These are phyloP conservation scores for Abramis brama DNA, from an alignment of 2,113 vertebrate genomes.

Conservation along the genomic window DNA sequence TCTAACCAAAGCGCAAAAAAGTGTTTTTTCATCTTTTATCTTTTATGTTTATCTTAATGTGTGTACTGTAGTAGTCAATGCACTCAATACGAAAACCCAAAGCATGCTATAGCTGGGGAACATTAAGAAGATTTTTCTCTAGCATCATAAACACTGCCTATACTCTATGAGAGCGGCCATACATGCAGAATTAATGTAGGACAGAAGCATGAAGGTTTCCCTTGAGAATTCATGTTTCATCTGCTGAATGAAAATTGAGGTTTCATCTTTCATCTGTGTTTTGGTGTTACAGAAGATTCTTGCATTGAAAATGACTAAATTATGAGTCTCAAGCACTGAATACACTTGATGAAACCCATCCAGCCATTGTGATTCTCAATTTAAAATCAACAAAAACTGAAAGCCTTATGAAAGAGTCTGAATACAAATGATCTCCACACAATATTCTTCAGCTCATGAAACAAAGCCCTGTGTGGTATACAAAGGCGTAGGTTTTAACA, in stretches of 20 bases:
- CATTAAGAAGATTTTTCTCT: background rate
- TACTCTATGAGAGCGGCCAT: conserved; percentile 11
- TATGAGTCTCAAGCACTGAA: conserved; percentile 34
- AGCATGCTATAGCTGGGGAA: background rate
- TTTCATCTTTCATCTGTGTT: conserved; percentile 29
- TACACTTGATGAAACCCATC: conserved; percentile 38
- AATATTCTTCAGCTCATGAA: background rate
- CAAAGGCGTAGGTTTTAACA: background rate
- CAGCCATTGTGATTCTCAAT: conserved; percentile 28
- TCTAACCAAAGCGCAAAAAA: background rate
- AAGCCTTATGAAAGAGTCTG: background rate
- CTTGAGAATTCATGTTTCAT: conserved; percentile 27
- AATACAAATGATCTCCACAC: conserved; percentile 30
- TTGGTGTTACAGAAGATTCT: conserved; percentile 15
- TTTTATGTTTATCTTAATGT: background rate
- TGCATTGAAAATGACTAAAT: conserved; percentile 22
- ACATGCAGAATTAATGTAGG: conserved; percentile 35
- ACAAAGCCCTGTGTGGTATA: background rate
- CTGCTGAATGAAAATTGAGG: conserved; percentile 25
- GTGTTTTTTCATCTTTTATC: background rate
- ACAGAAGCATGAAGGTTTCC: conserved; percentile 7
- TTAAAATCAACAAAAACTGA: conserved; percentile 28
- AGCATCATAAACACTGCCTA: background rate
- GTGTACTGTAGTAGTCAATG: background rate
- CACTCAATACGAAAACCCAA: conserved; percentile 7